phyloP scores from a whole-genome alignment of 1,140 invertebrate species.

The Batillaria attramentaria region DNA sequence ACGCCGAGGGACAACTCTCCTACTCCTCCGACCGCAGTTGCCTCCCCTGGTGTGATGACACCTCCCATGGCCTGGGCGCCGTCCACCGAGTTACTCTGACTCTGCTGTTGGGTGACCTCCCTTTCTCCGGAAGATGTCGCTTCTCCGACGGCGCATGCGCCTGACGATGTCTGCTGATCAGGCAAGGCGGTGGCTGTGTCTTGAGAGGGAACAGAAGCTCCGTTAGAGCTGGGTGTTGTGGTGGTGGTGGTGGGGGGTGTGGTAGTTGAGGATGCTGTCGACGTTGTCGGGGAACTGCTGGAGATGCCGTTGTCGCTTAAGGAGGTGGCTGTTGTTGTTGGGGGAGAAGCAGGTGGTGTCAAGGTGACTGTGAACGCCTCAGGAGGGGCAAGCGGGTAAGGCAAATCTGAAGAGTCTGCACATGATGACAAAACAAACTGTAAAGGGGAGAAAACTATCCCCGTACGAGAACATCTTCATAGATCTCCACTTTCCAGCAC shows the following conservation, averaged over 20 bases:
- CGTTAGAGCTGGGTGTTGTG: neutral
- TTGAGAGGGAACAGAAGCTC: neutral
- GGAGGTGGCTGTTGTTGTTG: neutral
- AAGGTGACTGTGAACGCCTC: neutral
- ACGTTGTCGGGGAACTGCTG: neutral
- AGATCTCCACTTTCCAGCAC: neutral
- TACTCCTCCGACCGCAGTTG: neutral
- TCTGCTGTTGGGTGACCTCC: too few relatives aligned
- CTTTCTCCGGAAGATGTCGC: neutral
- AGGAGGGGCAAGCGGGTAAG: neutral
- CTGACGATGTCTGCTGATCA: neutral
- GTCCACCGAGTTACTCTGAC: too few relatives aligned
- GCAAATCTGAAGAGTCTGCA: constrained; percentile 8
- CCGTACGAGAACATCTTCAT: neutral
- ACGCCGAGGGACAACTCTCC: neutral
- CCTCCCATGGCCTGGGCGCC: neutral
- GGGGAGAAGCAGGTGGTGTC: neutral
- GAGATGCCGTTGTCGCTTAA: neutral
- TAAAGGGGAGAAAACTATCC: neutral
- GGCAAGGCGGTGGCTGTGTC: neutral
- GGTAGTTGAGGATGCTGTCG: neutral
- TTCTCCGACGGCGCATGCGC: neutral
- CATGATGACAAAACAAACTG: neutral
- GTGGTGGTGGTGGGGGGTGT: constrained; percentile 3
- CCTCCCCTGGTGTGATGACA: neutral